Evolutionary conservation across 2,113 vertebrate genomes (phyloP).

Genomic region (Gadus chalcogrammus): DNA sequence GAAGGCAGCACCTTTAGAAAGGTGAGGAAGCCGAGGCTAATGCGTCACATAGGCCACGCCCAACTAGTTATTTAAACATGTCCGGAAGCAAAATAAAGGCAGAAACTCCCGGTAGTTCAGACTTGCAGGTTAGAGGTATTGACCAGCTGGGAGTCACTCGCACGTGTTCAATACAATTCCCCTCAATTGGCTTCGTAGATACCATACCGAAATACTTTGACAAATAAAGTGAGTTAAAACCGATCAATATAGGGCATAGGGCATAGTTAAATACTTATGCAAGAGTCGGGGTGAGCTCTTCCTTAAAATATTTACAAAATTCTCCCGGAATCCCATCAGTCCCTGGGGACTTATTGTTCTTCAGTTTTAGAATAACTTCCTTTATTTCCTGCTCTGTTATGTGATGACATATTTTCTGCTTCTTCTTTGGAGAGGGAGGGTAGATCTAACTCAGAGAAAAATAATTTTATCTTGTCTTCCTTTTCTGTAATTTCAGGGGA

Average conservation of each 20-base stretch:
- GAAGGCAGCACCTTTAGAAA: too few relatives aligned
- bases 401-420: not conserved
- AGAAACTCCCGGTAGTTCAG: too few relatives aligned
- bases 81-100: too few relatives aligned
- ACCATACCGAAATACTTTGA: too few relatives aligned
- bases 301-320: not conserved
- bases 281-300: not conserved
- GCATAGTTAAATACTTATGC: not conserved
- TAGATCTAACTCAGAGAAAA: not conserved
- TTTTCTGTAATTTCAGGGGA: constrained; percentile 3
- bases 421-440: not conserved
- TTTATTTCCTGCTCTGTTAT: not conserved
- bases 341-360: constrained; percentile 2
- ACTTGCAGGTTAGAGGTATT: too few relatives aligned
- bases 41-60: too few relatives aligned
- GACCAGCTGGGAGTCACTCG: too few relatives aligned
- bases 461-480: not conserved
- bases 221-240: too few relatives aligned
- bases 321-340: not conserved
- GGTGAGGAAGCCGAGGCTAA: too few relatives aligned
- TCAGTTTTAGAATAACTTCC: not conserved
- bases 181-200: too few relatives aligned
- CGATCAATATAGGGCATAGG: not conserved
- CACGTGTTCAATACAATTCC: too few relatives aligned
- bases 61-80: too few relatives aligned